Evolutionary conservation across 2,113 vertebrate genomes (phyloP), one percentile per base, ranked within the genome.

Genomic region (Albula glossodonta): DNA sequence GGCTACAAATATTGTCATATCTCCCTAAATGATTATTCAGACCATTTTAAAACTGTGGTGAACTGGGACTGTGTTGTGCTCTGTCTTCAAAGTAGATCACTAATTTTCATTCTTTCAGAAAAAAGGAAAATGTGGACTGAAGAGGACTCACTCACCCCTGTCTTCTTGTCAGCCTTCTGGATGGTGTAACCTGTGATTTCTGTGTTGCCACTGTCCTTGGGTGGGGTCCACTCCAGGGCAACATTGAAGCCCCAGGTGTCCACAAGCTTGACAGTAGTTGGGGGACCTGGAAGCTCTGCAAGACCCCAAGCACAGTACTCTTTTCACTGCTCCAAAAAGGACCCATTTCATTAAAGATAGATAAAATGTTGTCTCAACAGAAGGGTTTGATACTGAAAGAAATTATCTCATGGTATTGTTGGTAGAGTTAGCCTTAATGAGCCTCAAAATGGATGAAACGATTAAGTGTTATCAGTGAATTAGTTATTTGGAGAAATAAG

Each of bases 81-180:
- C 9, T 4, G 17, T 66, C 60, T 66, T 15, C 60, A 66, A 22
- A 22, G 15, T 3, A 66, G 53, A 56, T 12, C 53, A 56, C 12
- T 66, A 66, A 19, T 19, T 3, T 66, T 22, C 31, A 41, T 41
- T 41, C 31, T 41, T 41, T 41, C 31, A 41, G 31, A 41, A 41
- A 41, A 41, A 41, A 41, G 31, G 31, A 1, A 41, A 41, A 0
- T 41, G 31, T 41, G 56, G 5, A 11, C 12, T 51, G 17, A 11
- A 49, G 41, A 80, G 79, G 22, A 49, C 49, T 8, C 60, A 87
- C 96, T 96, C 92, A 99, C 98, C 94, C 96, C 96, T 0, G 97
- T 99, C 93, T 97, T 99, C 90, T 96, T 97, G 94, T 99, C 98
- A 0, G 98, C 96, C 88, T 99, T 99, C 95, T 99, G 98, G 87